Base-by-base conservation (phyloP, 1,140 invertebrate species). In the Drosophila saltans region DNA sequence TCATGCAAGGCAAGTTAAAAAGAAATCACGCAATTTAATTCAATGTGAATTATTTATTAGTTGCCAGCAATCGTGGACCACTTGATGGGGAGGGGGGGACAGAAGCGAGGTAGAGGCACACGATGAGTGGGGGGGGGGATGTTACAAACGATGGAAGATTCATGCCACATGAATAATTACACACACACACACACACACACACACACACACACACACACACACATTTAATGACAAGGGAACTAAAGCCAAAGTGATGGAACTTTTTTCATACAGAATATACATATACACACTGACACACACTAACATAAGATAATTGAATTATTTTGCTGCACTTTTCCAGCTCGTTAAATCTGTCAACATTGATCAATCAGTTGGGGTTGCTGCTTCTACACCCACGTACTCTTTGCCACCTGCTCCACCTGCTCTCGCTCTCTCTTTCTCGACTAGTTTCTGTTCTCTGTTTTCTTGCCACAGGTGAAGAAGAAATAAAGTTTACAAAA, bases 311-410 rank as follows among this genome's bases (percentile, higher is more conserved):
- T 89, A 89, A 89, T 89, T 89, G 78, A 89, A 89, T 89, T 89
- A 81, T 89, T 89, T 89, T 89, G 84, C 84, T 89, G 84, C 84
- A 89, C 84, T 89, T 89, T 89, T 75, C 61, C 84, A 89, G 84
- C 84, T 89, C 84, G 84, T 89, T 89, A 89, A 89, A 89, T 89
- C 84, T 84, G 84, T 89, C 84, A 89, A 88, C 83, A 89, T 89
- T 89, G 83, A 88, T 88, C 83, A 80, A 88, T 88, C 83, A 89
- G 55, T n/a, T 26, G 36, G 39, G 10, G 45, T 11, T 43, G 63
- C 45, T n/a, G 24, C 10, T 24, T 43, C 24, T 24, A 61, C 36
- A 39, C 36, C 59, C 28, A 24, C 11, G 28, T 24, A 9, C 8
- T 7, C 2, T 26, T 26, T 9, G 1, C 3, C 45, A 36, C 6